A percentile compares a stretch with the other conserved stretches of the same genome.
Conservation (phyloP, 2,113 vertebrate genomes). For the Glaucidium brasilianum region DNA sequence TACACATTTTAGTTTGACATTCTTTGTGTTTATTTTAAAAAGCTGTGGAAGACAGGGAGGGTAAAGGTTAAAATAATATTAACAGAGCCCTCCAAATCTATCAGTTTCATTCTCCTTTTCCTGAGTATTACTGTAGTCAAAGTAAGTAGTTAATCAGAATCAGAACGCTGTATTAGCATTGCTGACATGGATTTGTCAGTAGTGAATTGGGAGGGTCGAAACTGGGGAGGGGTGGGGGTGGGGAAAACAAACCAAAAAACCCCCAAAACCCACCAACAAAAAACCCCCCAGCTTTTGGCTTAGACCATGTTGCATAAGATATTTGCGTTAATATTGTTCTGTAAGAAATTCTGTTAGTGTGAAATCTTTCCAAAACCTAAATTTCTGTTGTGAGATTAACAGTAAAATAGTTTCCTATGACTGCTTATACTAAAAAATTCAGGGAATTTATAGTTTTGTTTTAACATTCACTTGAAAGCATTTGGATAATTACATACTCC, state of each 20-base stretch:
- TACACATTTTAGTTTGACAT: slow-evolving; percentile 46
- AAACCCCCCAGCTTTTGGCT: neutral
- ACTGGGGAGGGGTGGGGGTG: too few relatives aligned
- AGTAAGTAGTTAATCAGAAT: slow-evolving; percentile 27
- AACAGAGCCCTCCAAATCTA: slow-evolving; percentile 42
- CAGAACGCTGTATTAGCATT: neutral
- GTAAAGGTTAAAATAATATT: slow-evolving; percentile 66
- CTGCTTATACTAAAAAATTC: neutral
- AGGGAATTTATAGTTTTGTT: neutral
- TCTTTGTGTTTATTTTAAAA: slow-evolving; percentile 56
- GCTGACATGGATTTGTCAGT: neutral
- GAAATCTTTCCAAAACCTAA: neutral
- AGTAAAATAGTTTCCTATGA: neutral
- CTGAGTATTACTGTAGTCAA: slow-evolving; percentile 11
- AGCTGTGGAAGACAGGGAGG: slow-evolving; percentile 33
- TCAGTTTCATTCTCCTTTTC: slow-evolving; percentile 20
- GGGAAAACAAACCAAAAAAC: neutral
- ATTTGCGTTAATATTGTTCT: neutral
- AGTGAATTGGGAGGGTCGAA: neutral
- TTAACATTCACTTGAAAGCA: neutral
- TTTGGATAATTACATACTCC: neutral
- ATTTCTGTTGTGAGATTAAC: neutral
- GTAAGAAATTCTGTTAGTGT: neutral
- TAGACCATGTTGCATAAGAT: neutral
- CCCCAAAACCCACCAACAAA: too few relatives aligned